Base-by-base conservation (phyloP, 2,113 vertebrate species). In the Geothlypis trichas region DNA sequence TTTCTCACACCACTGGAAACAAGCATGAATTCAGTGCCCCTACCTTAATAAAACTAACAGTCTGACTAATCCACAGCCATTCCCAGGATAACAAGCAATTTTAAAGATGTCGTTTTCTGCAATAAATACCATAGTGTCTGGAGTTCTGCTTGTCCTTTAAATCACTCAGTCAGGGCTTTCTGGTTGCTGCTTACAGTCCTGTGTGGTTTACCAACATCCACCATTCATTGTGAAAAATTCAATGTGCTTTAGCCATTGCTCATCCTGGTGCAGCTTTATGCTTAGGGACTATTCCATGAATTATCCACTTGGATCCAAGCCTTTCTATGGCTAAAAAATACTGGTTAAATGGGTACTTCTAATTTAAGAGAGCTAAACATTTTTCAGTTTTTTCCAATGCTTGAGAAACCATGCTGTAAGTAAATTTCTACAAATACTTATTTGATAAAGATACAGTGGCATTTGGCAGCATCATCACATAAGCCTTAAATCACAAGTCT, bases 21-120 rank as follows among this genome's bases (percentile, higher is more conserved):
- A 84, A 59, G 46, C 59, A 77, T 71, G 62, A 88, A 66, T 93
- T 90, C 88, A 47, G 13, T 77, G 59, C 5, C 35, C 33, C 33
- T 83, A 33, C 42, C 30, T 88, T 67, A 67, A 83, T 63, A 93
- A 93, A 95, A 35, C 51, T 80, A 83, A 77, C 85, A 93, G 57
- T 33, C 42, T 86, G 72, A 93, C 51, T 95, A 91, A 92, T 83
- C 78, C 55, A 51, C 55, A 84, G 35, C 18, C 46, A 51, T 74
- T 93, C 91, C 46, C 35, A 90, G 88, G 75, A 84, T 18, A 90
- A 71, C 37, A n/a, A 86, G 51, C 24, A 62, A 39, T 92, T 80
- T 82, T 76, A 80, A 59, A 86, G 65, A 63, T 31, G 22, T 18
- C 55, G 17, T 74, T 93, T 76, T 33, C 30, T 80, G n/a, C 37